Conservation (phyloP, 2,888 invertebrate genomes). For the Drosophila paranaensis region DNA sequence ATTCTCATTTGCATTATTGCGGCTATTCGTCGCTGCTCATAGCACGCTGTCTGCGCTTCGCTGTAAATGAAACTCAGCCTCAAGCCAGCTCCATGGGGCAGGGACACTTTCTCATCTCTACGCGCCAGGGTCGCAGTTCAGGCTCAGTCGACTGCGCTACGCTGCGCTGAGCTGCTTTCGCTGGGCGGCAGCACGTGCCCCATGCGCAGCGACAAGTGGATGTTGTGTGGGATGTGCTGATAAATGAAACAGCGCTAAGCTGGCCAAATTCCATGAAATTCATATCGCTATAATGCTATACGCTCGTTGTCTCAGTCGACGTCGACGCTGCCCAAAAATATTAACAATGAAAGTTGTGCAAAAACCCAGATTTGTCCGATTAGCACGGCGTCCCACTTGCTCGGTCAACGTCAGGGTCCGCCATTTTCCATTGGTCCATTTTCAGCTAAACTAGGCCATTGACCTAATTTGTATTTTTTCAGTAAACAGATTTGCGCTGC, state of each 20-base stretch:
- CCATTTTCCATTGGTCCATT: constrained; percentile 4
- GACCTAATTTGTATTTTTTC: constrained; percentile 47
- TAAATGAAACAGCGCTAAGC: constrained; percentile 33
- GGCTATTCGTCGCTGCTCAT: constrained; percentile 4
- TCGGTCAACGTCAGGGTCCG: constrained; percentile 52
- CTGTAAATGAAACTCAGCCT: constrained; percentile 39
- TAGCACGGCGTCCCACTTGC: constrained; percentile 31
- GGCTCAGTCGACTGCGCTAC: constrained; percentile 17
- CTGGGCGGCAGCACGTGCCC: constrained; percentile 47
- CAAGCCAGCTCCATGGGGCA: constrained; percentile 6
- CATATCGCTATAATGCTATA: constrained; percentile 33
- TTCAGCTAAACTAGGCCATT: constrained; percentile 36
- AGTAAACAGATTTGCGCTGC: constrained; percentile 6
- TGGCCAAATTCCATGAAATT: constrained; percentile 61
- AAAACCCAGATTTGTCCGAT: constrained; percentile 27
- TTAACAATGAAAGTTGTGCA: constrained; percentile 30
- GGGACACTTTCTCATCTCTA: constrained; percentile 56
- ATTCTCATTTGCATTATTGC: constrained; percentile 5
- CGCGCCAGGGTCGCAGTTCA: constrained; percentile 24
- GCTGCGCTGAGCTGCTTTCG: constrained; percentile 34
- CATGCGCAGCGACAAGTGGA: constrained; percentile 25
- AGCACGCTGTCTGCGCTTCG: constrained; percentile 34
- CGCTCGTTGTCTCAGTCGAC: background rate
- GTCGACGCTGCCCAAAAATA: constrained; percentile 14
- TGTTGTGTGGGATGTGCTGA: constrained; percentile 41